Evolutionary conservation across 2,113 vertebrate species (phyloP), one percentile per base, ranked within the genome.

Genomic region (Sporophila hypoxantha): DNA sequence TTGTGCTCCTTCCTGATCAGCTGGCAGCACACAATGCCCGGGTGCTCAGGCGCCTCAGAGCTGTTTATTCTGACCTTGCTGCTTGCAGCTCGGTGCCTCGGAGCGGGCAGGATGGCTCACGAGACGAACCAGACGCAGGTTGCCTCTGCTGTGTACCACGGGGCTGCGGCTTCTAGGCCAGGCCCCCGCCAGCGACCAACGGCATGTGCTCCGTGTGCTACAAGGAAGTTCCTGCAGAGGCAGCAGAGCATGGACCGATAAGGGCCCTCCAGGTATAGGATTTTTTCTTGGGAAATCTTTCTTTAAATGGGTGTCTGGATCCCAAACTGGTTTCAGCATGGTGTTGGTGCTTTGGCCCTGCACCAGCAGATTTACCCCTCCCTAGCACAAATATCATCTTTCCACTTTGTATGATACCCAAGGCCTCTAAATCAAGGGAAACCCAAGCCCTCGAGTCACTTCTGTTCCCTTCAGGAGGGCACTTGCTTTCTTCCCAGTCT

Each of bases 181-280:
- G n/a, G 98, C 92, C 98, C 98, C 77, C 97, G 98, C n/a, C n/a
- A n/a, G n/a, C n/a, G 56, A 98, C 97, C 96, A 98, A 98, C 47
- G 98, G 98, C 89, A 98, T 98, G 98, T 98, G 98, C 94, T 98
- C 98, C 4, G 97, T 98, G 83, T 98, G 98, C 97, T 98, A 98
- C 39, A 98, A 98, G 96, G 98, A n/a, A 98, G 94, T 97, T 98
- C 93, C 97, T 98, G 61, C 98, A 98, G 96, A 97, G 98, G 79
- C 98, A 98, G 95, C 98, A 98, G 95, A 98, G 97, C 87, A 97
- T 98, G 77, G 98, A 98, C 69, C 94, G 91, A 97, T 97, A 83
- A 98, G n/a, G n/a, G 95, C 91, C 98, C 98, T 74, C 95, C 97
- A 76, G 98, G 97, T 97, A 98, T 96, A 93, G 71, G 32, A 26